Base-by-base conservation (phyloP, 2,113 vertebrate genomes). In the Elaphurus davidianus region DNA sequence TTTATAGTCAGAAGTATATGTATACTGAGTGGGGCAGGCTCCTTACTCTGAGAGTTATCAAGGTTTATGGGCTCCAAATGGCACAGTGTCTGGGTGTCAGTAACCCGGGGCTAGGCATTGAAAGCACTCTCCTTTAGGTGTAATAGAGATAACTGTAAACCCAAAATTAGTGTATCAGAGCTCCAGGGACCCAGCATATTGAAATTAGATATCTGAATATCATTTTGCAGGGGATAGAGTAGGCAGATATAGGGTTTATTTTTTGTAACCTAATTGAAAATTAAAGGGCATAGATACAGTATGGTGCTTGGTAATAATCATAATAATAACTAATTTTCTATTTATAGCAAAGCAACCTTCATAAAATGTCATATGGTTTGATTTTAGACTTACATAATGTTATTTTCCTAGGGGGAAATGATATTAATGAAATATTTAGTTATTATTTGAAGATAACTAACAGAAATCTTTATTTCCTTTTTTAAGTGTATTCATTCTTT, bases 161-260 rank as follows among this genome's bases (percentile, higher is more conserved):
- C 52, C 30, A 50, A 93, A 98, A 90, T 47, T 84, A 97, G 82
- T 92, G 60, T 81, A 54, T 57, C 30, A 89, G 96, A 97, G 83
- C 97, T 96, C 96, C 71, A 96, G 95, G 87, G 92, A 79, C 27
- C 76, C 25, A 76, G 82, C 5, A 94, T 93, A 74, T 83, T 86
- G 23, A 88, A 97, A 94, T 89, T 94, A n/a, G 67, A 83, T 98
- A 52, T 47, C 54, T 94, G 88, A 98, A 76, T 33, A 78, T 93
- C 76, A 93, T 96, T 98, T 98, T 97, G 50, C 64, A 97, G 78
- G 88, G 71, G 95, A 96, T 33, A 57, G 54, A 67, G 76, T 93
- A 91, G 92, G 81, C 87, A 83, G 87, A 95, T 97, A 98, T 3
- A 95, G 47, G n/a, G n/a, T 55, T 25, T 76, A 76, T 36, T 50